Evolutionary conservation across 2,113 vertebrate species (phyloP), one percentile per base, ranked within the genome.

Genomic region (Ammodytes marinus): DNA sequence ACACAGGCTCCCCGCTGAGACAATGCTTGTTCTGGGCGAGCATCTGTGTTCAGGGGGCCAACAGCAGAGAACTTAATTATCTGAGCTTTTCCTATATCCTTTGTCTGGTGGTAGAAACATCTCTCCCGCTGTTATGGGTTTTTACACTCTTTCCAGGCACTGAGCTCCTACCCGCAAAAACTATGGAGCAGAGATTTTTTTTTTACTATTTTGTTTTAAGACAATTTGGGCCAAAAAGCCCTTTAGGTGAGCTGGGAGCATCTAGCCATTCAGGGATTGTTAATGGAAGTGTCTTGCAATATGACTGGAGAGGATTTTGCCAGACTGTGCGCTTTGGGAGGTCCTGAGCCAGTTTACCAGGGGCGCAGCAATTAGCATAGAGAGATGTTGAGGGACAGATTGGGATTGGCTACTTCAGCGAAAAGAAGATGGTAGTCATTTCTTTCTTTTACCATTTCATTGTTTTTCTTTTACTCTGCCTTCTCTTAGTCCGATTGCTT

Each of bases 271-370:
- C 12, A 64, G 69, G 69, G 2, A 59, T 35, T 78, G 82, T 83
- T 88, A 86, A 91, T 91, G 83, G 74, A 85, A 69, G 63, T 27
- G 80, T 55, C 84, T 65, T 64, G 47, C 42, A 60, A 50, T 55
- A 42, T 74, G 40, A n/a, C 68, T 68, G 74, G 61, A 76, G 75
- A 71, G 59, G 52, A 45, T 58, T 19, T 0, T 5, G 27, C 27
- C 67, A 53, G 72, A 79, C 71, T 12, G 73, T 80, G 53, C 72
- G 60, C 52, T 0, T 27, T n/a, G 82, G 84, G 82, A 87, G 46
- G 52, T 65, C 53, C 40, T n/a, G 53, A 83, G 69, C 49, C 39
- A 52, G 43, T 69, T 80, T 70, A 82, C 49, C 65, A 68, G 74
- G 65, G 77, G 54, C 74, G 53, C 69, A 69, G 77, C 81, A 77